These are phyloP conservation scores for Pachymerium ferrugineum DNA, from an alignment of 2,888 invertebrate genomes.

Conservation along the genomic window DNA sequence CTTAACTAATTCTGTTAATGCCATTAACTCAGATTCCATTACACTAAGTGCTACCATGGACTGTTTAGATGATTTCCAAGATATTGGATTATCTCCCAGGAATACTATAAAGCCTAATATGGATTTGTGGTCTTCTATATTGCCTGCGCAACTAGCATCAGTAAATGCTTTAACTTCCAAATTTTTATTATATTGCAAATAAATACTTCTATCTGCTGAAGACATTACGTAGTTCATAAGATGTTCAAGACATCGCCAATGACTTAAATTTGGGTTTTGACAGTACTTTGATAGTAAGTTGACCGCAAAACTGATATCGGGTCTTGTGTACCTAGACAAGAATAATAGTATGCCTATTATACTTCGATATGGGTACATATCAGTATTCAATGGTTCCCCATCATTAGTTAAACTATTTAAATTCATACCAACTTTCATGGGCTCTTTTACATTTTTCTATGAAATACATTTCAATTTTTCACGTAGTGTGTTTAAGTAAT, in stretches of 20 bases:
- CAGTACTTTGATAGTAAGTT: no score
- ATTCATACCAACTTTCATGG: not conserved
- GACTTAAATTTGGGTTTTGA: no score
- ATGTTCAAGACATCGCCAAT: no score
- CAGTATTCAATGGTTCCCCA: no score
- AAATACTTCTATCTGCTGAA: no score
- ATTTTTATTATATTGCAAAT: not conserved
- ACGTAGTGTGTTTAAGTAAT: not conserved
- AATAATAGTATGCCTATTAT: not conserved
- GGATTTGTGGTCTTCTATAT: not conserved
- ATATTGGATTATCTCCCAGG: not conserved
- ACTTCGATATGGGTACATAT: not conserved
- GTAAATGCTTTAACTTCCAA: not conserved
- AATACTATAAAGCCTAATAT: not conserved
- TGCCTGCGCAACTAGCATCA: not conserved
- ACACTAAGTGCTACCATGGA: not conserved
- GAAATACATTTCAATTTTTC: not conserved
- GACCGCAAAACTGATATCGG: not conserved
- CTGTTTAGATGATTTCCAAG: not conserved
- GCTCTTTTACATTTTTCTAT: not conserved
- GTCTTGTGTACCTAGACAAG: not conserved
- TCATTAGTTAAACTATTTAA: not conserved
- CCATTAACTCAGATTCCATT: not conserved
- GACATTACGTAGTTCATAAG: no score
- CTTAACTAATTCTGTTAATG: not conserved